Evolutionary conservation across 2,888 invertebrate genomes (phyloP).

Genomic region (Carterocephalus palaemon): DNA sequence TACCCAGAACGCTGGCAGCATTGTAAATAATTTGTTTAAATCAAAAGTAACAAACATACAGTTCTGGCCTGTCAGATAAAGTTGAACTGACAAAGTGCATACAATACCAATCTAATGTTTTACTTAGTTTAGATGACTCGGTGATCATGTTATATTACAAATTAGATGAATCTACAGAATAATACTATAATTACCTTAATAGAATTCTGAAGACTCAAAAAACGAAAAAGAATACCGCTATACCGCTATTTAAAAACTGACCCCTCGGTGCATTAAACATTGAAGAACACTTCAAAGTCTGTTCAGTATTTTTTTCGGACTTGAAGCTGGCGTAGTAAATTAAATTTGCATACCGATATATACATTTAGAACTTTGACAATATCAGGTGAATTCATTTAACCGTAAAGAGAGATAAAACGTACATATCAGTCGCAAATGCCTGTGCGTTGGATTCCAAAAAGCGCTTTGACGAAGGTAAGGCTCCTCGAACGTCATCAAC

Average conservation of each 20-base stretch:
- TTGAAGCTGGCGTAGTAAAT: neutral
- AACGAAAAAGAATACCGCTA: constrained; percentile 38
- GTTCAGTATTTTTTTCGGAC: constrained; percentile 13
- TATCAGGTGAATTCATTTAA: constrained; percentile 29
- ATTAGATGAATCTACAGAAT: too few species aligned
- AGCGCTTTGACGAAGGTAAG: constrained; percentile 72
- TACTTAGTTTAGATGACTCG: too few species aligned
- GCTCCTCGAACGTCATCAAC: constrained; percentile 63
- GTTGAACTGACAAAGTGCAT: too few species aligned
- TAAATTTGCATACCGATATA: neutral
- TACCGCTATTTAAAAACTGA: too few species aligned
- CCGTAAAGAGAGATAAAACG: constrained; percentile 37
- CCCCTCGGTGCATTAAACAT: constrained; percentile 35
- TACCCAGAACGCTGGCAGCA: too few species aligned
- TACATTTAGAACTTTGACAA: constrained; percentile 23
- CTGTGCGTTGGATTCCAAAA: constrained; percentile 64
- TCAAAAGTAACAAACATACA: too few species aligned
- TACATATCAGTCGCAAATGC: constrained; percentile 56
- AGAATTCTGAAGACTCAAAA: too few species aligned
- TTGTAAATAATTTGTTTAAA: too few species aligned
- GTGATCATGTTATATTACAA: too few species aligned
- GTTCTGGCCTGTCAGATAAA: too few species aligned
- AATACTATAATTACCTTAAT: too few species aligned
- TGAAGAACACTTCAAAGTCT: constrained; percentile 33
- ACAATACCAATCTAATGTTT: too few species aligned